Evolutionary conservation across 2,797 vertebrate genomes (phyloP).

Genomic region (Petrocephalus schoutedeni): DNA sequence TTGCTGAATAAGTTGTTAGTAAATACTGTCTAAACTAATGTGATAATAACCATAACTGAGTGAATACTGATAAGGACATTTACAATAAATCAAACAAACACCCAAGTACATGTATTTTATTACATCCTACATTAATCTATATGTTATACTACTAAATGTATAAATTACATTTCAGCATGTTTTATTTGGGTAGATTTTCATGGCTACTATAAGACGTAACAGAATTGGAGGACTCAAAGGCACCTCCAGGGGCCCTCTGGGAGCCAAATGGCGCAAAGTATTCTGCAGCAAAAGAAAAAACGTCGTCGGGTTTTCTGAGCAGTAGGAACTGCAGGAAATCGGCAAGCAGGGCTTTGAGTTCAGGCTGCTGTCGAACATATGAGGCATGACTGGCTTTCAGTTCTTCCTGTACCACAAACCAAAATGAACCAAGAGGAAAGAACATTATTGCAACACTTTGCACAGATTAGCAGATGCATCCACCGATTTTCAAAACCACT

Average conservation of each 20-base stretch:
- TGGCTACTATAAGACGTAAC: slow-evolving; percentile 19
- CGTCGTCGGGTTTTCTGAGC: slow-evolving; percentile 70
- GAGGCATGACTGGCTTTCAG: slow-evolving; percentile 65
- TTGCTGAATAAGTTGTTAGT: not conserved
- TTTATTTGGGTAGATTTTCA: not conserved
- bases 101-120: not conserved
- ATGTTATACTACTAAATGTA: not conserved
- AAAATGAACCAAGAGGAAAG: not conserved
- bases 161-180: not conserved
- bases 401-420: slow-evolving; percentile 63
- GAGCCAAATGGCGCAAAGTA: slow-evolving; percentile 68
- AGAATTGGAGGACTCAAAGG: slow-evolving; percentile 15
- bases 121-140: not conserved
- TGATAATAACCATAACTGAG: not conserved
- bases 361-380: slow-evolving; percentile 75
- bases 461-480: not conserved
- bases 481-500: not conserved
- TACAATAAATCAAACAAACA: not conserved
- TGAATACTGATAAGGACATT: not conserved
- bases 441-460: not conserved
- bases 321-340: slow-evolving; percentile 86
- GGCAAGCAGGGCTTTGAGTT: slow-evolving; percentile 68
- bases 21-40: not conserved
- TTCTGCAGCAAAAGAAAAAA: slow-evolving; percentile 71
- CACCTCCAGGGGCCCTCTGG: slow-evolving; percentile 24